A percentile compares a stretch with the other conserved stretches of the same genome.
Conservation (phyloP, 1,140 invertebrate genomes). For the Papilio helenus region DNA sequence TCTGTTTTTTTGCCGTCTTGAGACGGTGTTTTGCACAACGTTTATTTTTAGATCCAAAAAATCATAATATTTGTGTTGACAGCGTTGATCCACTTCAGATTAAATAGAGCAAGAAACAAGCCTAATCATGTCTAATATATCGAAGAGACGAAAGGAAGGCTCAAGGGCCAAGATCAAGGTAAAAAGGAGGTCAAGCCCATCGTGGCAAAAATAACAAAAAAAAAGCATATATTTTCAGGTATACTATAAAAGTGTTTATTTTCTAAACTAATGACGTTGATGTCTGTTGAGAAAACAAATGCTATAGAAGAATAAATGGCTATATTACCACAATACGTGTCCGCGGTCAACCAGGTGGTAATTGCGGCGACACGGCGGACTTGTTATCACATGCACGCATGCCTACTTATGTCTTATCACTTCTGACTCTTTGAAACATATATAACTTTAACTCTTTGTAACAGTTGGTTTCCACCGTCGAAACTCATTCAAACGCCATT, state of each 20-base stretch:
- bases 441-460: too few relatives aligned
- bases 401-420: not conserved
- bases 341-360: not conserved
- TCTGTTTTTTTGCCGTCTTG: constrained; percentile 19
- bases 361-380: constrained; percentile 1
- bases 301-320: not conserved
- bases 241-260: not conserved
- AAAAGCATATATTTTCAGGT: constrained; percentile 26
- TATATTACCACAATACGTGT: not conserved
- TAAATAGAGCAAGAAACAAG: constrained; percentile 8
- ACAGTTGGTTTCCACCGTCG: too few relatives aligned
- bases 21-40: constrained; percentile 27
- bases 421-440: not conserved
- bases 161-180: constrained; percentile 77
- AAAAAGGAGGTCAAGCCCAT: constrained; percentile 60
- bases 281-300: not conserved
- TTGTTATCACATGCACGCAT: constrained; percentile 4
- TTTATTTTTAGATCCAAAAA: constrained; percentile 38
- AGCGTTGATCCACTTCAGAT: constrained; percentile 11
- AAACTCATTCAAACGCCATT: too few relatives aligned
- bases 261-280: not conserved
- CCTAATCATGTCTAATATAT: constrained; percentile 70
- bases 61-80: constrained; percentile 40
- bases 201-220: constrained; percentile 49
- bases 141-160: constrained; percentile 71